Conservation (phyloP, 2,888 invertebrate genomes). For the Pristionchus exspectatus region DNA sequence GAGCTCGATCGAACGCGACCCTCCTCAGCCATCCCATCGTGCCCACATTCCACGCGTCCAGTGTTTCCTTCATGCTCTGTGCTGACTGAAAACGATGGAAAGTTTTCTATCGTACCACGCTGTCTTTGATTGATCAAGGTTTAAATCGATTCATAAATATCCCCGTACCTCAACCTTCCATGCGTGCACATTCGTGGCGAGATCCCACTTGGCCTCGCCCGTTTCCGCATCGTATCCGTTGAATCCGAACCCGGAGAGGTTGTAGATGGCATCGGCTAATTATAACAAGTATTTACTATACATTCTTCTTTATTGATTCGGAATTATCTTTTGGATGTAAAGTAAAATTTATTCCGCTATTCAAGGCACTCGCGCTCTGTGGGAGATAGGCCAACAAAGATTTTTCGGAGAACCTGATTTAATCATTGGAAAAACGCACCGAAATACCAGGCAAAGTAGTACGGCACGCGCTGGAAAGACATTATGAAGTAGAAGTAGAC, state of each 20-base stretch:
- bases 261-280: constrained; percentile 92
- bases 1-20: constrained; percentile 91
- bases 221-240: constrained; percentile 86
- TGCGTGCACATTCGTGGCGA: constrained; percentile 92
- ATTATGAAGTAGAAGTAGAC: constrained; percentile 69
- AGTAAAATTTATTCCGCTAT: too few relatives aligned
- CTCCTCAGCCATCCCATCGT: constrained; percentile 94
- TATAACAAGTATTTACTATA: background rate
- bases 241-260: constrained; percentile 93
- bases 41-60: constrained; percentile 95
- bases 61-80: constrained; percentile 89
- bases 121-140: background rate
- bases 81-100: constrained; percentile 84
- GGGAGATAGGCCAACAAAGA: too few relatives aligned
- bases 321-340: too few relatives aligned
- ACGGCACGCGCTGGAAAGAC: constrained; percentile 75
- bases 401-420: background rate
- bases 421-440: constrained; percentile 59
- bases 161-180: constrained; percentile 89
- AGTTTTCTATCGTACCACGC: background rate
- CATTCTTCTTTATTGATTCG: too few relatives aligned
- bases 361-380: too few relatives aligned
- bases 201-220: constrained; percentile 91
- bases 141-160: background rate
- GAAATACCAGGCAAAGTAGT: constrained; percentile 79